phyloP scores from a whole-genome alignment of 2,888 invertebrate species.

The Acronicta aceris region DNA sequence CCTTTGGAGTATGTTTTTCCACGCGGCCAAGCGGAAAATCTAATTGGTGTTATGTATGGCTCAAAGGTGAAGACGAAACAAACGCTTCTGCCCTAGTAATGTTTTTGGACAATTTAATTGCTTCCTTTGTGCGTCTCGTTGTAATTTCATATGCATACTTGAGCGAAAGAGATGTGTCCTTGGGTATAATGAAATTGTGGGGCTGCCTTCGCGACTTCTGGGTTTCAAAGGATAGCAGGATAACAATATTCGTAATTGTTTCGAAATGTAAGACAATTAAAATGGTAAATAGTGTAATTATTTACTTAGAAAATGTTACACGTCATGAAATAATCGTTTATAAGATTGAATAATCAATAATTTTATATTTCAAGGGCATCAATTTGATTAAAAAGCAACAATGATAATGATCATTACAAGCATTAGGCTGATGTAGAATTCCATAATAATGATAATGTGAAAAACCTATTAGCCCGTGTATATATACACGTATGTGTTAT shows the following conservation, averaged over 20 bases:
- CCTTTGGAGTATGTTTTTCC: conserved; percentile 73
- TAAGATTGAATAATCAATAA: too few relatives aligned
- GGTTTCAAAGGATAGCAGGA: conserved; percentile 38
- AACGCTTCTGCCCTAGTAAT: conserved; percentile 60
- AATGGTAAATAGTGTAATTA: not conserved
- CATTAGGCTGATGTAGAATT: conserved; percentile 48
- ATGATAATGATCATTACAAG: conserved; percentile 51
- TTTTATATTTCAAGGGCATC: not conserved
- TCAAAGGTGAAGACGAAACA: conserved; percentile 67
- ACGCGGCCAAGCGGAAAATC: conserved; percentile 74
- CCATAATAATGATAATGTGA: conserved; percentile 35
- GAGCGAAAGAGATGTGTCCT: conserved; percentile 48
- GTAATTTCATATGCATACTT: conserved; percentile 56
- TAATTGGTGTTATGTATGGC: conserved; percentile 71
- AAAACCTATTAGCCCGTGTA: conserved; percentile 7
- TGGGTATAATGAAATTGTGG: conserved; percentile 49
- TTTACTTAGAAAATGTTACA: not conserved
- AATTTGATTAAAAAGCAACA: conserved; percentile 40
- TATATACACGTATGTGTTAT: too few relatives aligned
- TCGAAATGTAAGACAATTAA: not conserved
- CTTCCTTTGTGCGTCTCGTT: conserved; percentile 64
- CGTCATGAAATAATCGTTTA: too few relatives aligned
- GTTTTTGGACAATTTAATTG: conserved; percentile 69
- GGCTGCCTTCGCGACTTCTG: conserved; percentile 28
- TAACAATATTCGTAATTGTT: conserved; percentile 21